Evolutionary conservation across 2,888 invertebrate genomes (phyloP).

Genomic region (Cristatella mucedo): DNA sequence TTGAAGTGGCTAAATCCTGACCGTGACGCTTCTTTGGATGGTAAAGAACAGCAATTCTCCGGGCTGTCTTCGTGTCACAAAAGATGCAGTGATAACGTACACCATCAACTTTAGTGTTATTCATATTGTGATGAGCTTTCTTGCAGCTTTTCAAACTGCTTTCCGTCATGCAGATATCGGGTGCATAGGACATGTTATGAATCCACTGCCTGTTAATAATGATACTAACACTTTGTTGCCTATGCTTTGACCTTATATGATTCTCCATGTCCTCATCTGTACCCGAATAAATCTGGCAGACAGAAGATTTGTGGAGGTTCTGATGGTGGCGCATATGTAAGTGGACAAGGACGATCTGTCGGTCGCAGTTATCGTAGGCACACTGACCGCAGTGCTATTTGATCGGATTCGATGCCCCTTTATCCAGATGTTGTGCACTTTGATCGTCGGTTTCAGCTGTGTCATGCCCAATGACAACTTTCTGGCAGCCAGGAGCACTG

Average conservation of each 20-base stretch:
- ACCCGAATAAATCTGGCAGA: constrained; percentile 76
- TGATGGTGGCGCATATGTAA: constrained; percentile 15
- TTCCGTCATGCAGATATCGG: no score
- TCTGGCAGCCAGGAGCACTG: no score
- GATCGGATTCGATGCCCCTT: neutral
- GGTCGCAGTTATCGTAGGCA: constrained; percentile 45
- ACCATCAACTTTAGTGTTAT: neutral
- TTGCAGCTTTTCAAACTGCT: no score
- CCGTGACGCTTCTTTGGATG: constrained; percentile 69
- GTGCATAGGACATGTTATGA: no score
- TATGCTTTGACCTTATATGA: constrained; percentile 55
- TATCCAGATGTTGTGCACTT: neutral
- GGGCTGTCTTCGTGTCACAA: constrained; percentile 32
- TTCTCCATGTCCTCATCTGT: constrained; percentile 79
- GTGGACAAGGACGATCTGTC: constrained; percentile 24
- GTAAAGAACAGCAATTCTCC: constrained; percentile 91
- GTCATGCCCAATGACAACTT: no score
- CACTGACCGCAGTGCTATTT: constrained; percentile 72
- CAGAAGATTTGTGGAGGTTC: constrained; percentile 66
- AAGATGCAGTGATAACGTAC: constrained; percentile 1
- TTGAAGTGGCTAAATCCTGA: no score
- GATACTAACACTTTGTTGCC: no score
- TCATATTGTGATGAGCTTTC: no score
- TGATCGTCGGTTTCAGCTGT: no score
- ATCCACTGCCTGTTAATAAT: no score